Evolutionary conservation across 1,140 invertebrate species (phyloP), one percentile per base, ranked within the genome.

Genomic region (Drosophila nasuta): DNA sequence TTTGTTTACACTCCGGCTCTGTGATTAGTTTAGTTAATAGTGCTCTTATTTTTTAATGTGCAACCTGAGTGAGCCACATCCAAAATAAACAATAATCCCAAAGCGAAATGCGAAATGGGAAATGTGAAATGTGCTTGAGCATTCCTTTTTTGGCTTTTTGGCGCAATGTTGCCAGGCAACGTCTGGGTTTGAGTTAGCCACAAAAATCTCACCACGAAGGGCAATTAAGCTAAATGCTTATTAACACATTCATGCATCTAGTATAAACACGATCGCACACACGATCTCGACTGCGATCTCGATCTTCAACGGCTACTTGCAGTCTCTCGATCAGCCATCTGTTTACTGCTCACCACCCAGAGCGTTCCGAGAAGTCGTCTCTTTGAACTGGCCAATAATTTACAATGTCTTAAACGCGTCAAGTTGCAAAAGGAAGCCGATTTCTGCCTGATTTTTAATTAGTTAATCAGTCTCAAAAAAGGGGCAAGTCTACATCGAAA

Each of bases 61-160:
- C 80, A 87, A 88, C 82, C 83, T 83, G 80, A 88, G 76, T 68
- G 68, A 88, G 64, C 85, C 74, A 77, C 67, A 83, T 89, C 58
- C 69, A 83, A 88, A 88, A 81, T 87, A 87, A 87, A 87, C 83
- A 87, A 82, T 65, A 74, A 75, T 73, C 25, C 7, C 10, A 52
- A 62, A 20, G 6, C 30, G 3, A 57, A 38, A 57, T 57, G 10
- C 38, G 35, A 56, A 56, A 13, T 13, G 13, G 13, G 13, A 71
- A 51, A 67, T 30, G 25, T 13, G 17, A 52, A 52, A 33, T 54
- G 45, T 4, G 20, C 20, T 66, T 60, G 60, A 67, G 65, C 68
- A 67, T 51, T 79, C 77, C 63, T 35, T 52, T 52, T 75, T 25
- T 17, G 15, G 0, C 20, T 25, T 25, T 25, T 68, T 60, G 58